Evolutionary conservation across 2,113 vertebrate species (phyloP).

Genomic region (Lonchura striata): DNA sequence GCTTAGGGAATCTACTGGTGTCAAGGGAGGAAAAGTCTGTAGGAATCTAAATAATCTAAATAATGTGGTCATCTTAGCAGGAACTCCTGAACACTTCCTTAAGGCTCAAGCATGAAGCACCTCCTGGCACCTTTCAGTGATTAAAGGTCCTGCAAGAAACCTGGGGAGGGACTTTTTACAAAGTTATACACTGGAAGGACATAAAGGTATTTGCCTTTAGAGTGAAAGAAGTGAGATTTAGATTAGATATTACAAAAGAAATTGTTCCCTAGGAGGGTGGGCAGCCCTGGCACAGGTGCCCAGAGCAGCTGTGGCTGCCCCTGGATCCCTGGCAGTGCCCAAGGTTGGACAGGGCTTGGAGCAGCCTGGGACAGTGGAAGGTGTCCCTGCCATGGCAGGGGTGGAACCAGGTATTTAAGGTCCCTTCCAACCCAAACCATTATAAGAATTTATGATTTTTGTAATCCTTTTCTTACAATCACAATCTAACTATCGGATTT

Average conservation of each 20-base stretch:
- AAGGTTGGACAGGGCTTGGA: rapidly evolving
- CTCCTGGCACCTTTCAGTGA: background rate
- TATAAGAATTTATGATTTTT: background rate
- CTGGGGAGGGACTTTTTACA: rapidly evolving
- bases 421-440: background rate
- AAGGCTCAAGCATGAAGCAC: background rate
- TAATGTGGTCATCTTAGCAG: background rate
- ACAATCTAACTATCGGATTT: background rate
- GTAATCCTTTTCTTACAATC: background rate
- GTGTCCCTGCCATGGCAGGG: background rate
- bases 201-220: too few species aligned
- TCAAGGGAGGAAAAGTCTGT: background rate
- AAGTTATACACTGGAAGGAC: background rate
- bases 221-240: background rate
- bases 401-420: background rate
- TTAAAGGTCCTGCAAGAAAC: background rate
- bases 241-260: background rate
- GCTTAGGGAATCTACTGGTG: too few species aligned
- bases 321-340: background rate
- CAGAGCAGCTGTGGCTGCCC: background rate
- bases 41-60: too few species aligned
- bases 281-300: background rate
- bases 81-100: background rate
- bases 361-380: rapidly evolving
- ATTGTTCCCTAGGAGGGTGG: too few species aligned